phyloP scores from a whole-genome alignment of 2,113 vertebrate genomes.

The Oncorhynchus nerka region DNA sequence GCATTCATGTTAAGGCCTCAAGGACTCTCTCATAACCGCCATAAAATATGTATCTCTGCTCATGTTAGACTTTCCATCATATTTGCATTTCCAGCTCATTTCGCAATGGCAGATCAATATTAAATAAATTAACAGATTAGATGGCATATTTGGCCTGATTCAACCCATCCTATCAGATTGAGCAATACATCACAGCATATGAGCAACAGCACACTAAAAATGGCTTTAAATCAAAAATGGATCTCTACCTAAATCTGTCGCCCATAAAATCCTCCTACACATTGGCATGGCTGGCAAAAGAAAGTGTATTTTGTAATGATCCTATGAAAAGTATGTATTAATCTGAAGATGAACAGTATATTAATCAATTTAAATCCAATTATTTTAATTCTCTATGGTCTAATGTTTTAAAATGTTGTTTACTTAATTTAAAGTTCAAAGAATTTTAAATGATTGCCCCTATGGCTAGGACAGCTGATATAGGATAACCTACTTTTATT shows the following conservation, averaged over 20 bases:
- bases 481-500: conserved; percentile 27
- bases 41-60: conserved; percentile 44
- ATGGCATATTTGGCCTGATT: conserved; percentile 69
- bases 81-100: conserved; percentile 71
- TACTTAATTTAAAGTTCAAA: conserved; percentile 27
- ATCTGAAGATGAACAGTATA: background rate
- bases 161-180: conserved; percentile 55
- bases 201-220: conserved; percentile 60
- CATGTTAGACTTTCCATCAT: conserved; percentile 59
- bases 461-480: conserved; percentile 20
- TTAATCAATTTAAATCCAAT: background rate
- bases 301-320: conserved; percentile 20
- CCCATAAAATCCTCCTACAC: conserved; percentile 36
- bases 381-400: background rate
- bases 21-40: conserved; percentile 21
- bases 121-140: conserved; percentile 72
- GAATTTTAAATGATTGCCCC: conserved; percentile 17
- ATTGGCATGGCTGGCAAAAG: background rate
- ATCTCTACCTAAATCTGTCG: conserved; percentile 64
- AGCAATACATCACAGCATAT: conserved; percentile 58
- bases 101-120: conserved; percentile 63
- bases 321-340: background rate
- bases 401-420: conserved; percentile 22
- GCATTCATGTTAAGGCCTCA: background rate
- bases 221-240: conserved; percentile 70